Evolutionary conservation across 1,140 invertebrate genomes (phyloP).

Genomic region (Brachionus paranguensis): DNA sequence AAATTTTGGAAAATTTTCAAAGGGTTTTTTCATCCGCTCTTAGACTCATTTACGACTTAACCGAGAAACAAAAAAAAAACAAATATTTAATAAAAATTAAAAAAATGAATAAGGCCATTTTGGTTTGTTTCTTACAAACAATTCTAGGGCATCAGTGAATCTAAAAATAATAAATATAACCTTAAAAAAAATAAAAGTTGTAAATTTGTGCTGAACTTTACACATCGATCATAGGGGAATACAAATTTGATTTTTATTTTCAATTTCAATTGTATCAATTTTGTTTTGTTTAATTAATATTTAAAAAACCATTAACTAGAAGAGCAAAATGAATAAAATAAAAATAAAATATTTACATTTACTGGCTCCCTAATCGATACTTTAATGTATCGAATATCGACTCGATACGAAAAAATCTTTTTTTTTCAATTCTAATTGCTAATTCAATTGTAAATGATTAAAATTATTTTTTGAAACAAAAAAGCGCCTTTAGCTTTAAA

Average conservation of each 20-base stretch:
- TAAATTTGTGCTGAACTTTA: neutral
- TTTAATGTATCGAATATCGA: neutral
- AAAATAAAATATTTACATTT: slow-evolving; percentile 1
- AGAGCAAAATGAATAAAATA: neutral
- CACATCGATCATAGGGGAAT: neutral
- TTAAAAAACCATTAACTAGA: neutral
- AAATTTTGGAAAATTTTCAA: neutral
- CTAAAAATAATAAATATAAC: slow-evolving; percentile 3
- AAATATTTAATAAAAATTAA: neutral
- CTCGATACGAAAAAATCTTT: neutral
- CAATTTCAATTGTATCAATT: neutral
- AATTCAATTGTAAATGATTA: neutral
- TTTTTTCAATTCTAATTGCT: neutral
- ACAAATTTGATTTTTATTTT: neutral
- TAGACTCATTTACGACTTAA: neutral
- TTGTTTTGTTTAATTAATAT: neutral
- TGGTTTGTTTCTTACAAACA: neutral
- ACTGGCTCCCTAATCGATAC: neutral
- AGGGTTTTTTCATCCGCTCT: neutral
- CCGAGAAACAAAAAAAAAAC: neutral
- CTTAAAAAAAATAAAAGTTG: neutral
- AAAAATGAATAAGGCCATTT: neutral
- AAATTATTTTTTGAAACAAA: neutral
- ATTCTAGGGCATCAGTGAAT: neutral
- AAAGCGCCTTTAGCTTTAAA: neutral